Conservation (phyloP, 2,797 vertebrate genomes). For the Aeoliscus strigatus region DNA sequence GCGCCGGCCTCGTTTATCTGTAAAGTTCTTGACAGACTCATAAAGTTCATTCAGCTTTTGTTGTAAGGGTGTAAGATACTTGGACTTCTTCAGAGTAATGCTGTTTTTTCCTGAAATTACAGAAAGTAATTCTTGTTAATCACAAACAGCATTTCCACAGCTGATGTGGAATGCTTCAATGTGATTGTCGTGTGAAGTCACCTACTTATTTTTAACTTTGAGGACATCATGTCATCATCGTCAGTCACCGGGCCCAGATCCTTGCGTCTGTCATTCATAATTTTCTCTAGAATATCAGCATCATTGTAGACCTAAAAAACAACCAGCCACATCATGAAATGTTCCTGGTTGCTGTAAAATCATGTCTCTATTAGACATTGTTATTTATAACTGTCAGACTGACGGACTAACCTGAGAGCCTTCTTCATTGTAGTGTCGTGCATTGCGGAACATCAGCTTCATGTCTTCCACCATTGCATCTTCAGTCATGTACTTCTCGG, state of each 20-base stretch:
- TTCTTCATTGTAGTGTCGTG: conserved; percentile 96
- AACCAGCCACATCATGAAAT: not conserved
- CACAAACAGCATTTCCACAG: no score
- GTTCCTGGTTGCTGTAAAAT: no score
- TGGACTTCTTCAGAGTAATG: conserved; percentile 92
- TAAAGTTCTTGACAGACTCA: conserved; percentile 96
- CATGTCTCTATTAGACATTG: no score
- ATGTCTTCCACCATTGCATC: conserved; percentile 93
- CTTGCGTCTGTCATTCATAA: conserved; percentile 90
- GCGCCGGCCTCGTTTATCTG: conserved; percentile 91
- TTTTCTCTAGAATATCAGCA: conserved; percentile 91
- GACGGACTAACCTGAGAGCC: conserved; percentile 84
- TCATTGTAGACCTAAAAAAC: conserved; percentile 91
- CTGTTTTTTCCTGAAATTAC: conserved; percentile 87
- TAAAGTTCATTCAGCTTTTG: conserved; percentile 98
- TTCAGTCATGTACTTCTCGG: conserved; percentile 88
- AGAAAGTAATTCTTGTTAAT: not conserved
- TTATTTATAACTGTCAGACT: no score
- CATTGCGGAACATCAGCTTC: conserved; percentile 97
- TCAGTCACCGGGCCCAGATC: conserved; percentile 89
- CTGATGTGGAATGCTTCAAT: no score
- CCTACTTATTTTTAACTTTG: conserved; percentile 97
- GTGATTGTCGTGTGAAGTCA: conserved; percentile 2
- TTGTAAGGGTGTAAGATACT: conserved; percentile 95
- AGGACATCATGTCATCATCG: conserved; percentile 91